A percentile compares a stretch with the other conserved stretches of the same genome.
Conservation (phyloP, 2,113 vertebrate species). For the Mastomys natalensis region DNA sequence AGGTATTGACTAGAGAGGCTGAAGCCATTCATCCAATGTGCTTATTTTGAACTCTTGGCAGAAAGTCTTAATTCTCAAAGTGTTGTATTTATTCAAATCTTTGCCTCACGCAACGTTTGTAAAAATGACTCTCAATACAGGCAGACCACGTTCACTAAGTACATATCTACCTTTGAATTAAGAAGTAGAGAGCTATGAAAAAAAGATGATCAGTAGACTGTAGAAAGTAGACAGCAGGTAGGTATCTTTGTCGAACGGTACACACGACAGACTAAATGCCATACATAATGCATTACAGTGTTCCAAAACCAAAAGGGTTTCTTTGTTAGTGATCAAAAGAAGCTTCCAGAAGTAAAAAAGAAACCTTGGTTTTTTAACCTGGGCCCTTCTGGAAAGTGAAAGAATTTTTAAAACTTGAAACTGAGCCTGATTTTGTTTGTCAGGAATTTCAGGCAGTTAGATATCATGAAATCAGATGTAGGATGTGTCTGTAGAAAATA, state of each 20-base stretch:
- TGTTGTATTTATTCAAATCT: slow-evolving; percentile 75
- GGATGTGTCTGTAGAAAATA: not conserved
- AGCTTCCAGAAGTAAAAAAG: slow-evolving; percentile 26
- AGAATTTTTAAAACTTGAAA: slow-evolving; percentile 29
- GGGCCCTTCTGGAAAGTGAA: slow-evolving; percentile 4
- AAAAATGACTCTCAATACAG: slow-evolving; percentile 63
- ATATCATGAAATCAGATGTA: slow-evolving; percentile 47
- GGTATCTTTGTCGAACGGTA: slow-evolving; percentile 36
- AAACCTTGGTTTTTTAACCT: slow-evolving; percentile 26
- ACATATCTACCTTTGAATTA: slow-evolving; percentile 6
- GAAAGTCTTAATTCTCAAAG: slow-evolving; percentile 80
- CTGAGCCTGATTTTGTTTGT: slow-evolving; percentile 48
- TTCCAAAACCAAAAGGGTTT: slow-evolving; percentile 17
- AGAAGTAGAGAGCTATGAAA: slow-evolving; percentile 8
- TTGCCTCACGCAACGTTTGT: slow-evolving; percentile 57
- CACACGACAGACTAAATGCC: not conserved
- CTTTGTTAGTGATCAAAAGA: slow-evolving; percentile 45
- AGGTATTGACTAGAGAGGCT: slow-evolving; percentile 53
- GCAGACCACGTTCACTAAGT: slow-evolving; percentile 11
- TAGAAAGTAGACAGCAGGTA: not conserved
- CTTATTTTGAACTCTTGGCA: slow-evolving; percentile 63
- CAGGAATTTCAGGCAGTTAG: slow-evolving; percentile 13
- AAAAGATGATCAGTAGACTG: not conserved
- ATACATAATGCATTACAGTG: not conserved
- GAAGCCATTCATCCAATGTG: slow-evolving; percentile 73